phyloP scores from a whole-genome alignment of 2,888 invertebrate genomes.

The Achlya flavicornis region DNA sequence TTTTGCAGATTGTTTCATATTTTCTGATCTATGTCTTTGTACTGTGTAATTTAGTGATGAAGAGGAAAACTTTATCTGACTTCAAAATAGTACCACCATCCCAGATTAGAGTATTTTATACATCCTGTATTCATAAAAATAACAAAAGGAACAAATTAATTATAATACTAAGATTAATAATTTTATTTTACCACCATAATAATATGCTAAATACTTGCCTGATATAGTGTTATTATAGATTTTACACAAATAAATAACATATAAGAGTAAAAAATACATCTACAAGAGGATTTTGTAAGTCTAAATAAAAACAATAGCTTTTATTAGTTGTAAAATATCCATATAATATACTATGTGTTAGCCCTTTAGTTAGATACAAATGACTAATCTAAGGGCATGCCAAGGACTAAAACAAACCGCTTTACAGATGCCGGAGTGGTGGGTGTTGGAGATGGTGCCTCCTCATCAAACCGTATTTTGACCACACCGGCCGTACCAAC shows the following conservation, averaged over 20 bases:
- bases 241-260: neutral
- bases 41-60: too few relatives aligned
- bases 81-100: too few relatives aligned
- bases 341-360: conserved; percentile 42
- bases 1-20: too few relatives aligned
- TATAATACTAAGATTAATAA: neutral
- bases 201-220: neutral
- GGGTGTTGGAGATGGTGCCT: conserved; percentile 77
- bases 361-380: conserved; percentile 71
- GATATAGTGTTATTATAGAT: neutral
- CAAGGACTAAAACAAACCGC: conserved; percentile 75
- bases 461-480: conserved; percentile 82
- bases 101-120: neutral
- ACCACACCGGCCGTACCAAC: conserved; percentile 85
- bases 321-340: conserved; percentile 22
- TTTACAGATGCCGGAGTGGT: conserved; percentile 81
- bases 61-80: too few relatives aligned
- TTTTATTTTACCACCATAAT: neutral
- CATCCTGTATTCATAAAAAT: neutral
- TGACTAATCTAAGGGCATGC: conserved; percentile 65
- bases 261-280: neutral
- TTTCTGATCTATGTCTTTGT: too few relatives aligned
- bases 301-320: neutral
- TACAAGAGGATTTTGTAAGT: neutral
- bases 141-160: neutral